Conservation (phyloP, 37 sponge, comb jelly and placozoan species). For the Chondrilla cf. caribensis region DNA sequence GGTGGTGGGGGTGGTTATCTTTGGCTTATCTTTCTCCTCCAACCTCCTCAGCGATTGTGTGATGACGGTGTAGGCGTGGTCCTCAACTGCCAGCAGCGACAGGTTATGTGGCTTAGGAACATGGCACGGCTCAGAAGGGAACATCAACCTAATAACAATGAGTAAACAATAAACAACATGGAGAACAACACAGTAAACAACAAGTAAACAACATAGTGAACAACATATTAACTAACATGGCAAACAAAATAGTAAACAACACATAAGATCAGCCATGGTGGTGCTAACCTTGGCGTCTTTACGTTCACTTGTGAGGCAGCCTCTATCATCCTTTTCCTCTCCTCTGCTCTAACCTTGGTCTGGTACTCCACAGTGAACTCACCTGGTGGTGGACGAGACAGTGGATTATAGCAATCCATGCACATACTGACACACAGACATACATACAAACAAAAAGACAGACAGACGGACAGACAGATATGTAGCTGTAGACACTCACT, state of each 20-base stretch:
- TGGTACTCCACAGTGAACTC: slow-evolving; percentile 26
- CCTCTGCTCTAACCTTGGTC: slow-evolving; percentile 14
- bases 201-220: too few relatives aligned
- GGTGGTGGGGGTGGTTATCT: too few relatives aligned
- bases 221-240: too few relatives aligned
- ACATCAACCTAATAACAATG: slow-evolving; percentile 14
- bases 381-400: neutral
- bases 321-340: slow-evolving; percentile 19
- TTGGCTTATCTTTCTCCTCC: too few relatives aligned
- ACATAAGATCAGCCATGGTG: too few relatives aligned
- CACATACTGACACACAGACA: neutral
- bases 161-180: too few relatives aligned
- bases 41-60: too few relatives aligned
- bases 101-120: neutral
- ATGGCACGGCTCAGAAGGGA: slow-evolving; percentile 17
- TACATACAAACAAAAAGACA: neutral
- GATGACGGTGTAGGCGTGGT: too few relatives aligned
- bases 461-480: neutral
- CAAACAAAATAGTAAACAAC: too few relatives aligned
- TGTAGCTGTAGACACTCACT: neutral
- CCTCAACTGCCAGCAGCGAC: neutral
- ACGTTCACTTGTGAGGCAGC: neutral
- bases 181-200: too few relatives aligned
- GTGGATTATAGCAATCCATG: neutral
- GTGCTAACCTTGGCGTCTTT: neutral